Conservation (phyloP, 2,888 invertebrate genomes). For the Julus scandinavius region DNA sequence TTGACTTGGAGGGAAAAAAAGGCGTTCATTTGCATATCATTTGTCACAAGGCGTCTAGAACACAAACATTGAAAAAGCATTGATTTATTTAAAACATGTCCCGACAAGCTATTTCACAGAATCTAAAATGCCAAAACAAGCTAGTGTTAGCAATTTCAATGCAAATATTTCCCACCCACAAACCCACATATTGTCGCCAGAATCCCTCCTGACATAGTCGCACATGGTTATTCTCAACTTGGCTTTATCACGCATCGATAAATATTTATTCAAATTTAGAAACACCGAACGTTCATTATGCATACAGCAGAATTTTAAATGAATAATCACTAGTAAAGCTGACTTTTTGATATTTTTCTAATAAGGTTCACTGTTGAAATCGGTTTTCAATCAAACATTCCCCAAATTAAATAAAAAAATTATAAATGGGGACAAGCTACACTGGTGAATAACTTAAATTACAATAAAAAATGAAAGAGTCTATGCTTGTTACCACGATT, state of each 20-base stretch:
- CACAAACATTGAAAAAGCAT: neutral
- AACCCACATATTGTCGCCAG: neutral
- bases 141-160: slow-evolving; percentile 6
- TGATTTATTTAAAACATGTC: slow-evolving; percentile 22
- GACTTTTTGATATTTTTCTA: neutral
- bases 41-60: neutral
- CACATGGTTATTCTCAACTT: slow-evolving; percentile 22
- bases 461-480: neutral
- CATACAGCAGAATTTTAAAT: neutral
- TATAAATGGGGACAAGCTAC: no score
- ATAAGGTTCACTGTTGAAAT: neutral
- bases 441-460: no score
- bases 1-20: neutral
- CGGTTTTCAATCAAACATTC: neutral
- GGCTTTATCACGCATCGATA: slow-evolving; percentile 14
- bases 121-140: slow-evolving; percentile 9
- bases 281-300: slow-evolving; percentile 20
- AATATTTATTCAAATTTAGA: slow-evolving; percentile 32
- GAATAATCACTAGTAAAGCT: slow-evolving; percentile 1
- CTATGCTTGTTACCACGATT: neutral
- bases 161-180: neutral
- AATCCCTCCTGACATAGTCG: neutral
- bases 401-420: no score
- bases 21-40: slow-evolving; percentile 29
- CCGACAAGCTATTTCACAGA: neutral